Percentiles rank a stretch among this genome's conserved stretches.
These are phyloP conservation scores for Corythoichthys intestinalis DNA, from an alignment of 2,113 vertebrate species.

Conservation along the genomic window DNA sequence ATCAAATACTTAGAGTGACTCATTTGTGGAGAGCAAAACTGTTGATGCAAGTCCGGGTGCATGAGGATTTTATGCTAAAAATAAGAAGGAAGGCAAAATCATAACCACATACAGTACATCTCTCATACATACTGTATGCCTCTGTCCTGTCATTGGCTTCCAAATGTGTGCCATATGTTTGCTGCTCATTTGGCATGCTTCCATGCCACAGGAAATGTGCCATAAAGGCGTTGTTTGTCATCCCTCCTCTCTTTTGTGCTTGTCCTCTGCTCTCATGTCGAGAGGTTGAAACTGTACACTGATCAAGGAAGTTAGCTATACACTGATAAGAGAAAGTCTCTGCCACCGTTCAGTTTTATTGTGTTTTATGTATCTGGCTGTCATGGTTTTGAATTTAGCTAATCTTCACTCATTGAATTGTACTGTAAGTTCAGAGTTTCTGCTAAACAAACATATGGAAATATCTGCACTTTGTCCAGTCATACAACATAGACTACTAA, in stretches of 20 bases:
- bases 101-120: neutral
- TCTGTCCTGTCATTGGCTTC: neutral
- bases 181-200: constrained; percentile 1
- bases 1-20: neutral
- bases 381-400: neutral
- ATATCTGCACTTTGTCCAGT: neutral
- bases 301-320: neutral
- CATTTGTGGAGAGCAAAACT: constrained; percentile 5
- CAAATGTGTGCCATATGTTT: constrained; percentile 2
- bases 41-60: constrained; percentile 5
- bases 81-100: neutral
- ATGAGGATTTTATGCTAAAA: neutral
- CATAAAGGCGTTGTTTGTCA: constrained; percentile 1
- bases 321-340: neutral
- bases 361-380: neutral
- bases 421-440: neutral
- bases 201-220: constrained; percentile 8
- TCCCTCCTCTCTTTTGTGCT: neutral
- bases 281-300: neutral
- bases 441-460: neutral
- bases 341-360: neutral
- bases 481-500: neutral
- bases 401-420: neutral
- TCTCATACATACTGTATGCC: neutral
- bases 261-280: neutral